Base-by-base conservation (phyloP, 2,797 vertebrate species). In the Macropodus opercularis region DNA sequence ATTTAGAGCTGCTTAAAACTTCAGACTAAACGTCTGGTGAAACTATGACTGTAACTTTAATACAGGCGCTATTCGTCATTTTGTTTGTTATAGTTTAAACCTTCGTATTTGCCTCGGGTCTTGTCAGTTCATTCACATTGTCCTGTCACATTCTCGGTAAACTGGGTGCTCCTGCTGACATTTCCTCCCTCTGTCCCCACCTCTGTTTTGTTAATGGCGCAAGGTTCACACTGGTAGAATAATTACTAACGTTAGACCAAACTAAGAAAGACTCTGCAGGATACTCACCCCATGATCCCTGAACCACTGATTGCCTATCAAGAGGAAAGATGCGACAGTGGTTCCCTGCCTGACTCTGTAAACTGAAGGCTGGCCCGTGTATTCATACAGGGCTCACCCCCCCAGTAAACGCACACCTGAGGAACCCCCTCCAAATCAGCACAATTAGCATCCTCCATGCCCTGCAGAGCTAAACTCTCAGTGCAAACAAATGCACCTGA, bases 211-310 rank as follows among this genome's bases (percentile, higher is more conserved):
- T 90, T 87, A 86, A 86, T 77, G 57, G 54, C 72, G 79, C 21
- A 59, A 80, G 81, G 59, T 76, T 84, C 90, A 91, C 81, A 82
- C 89, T 90, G 89, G 77, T 75, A 79, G 72, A 52, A 78, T 92
- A 92, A 92, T 92, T 92, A 87, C 90, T 85, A 82, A 87, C 85
- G 85, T 91, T 87, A 85, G 63, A 79, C 76, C 56, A 77, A 77
- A 78, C 79, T 75, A 83, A 90, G 78, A 92, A 91, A 85, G 78
- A 77, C 90, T 89, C 90, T 64, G 83, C 81, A 81, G 88, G 89
- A 86, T 75, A 48, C 85, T 62, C 75, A 63, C 89, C 85, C 75
- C 87, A 81, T 90, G 90, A 83, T 62, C 81, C 63, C 81, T 8
- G 8, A 59, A 63, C 63, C 23, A 43, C 79, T 83, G 68, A 77